phyloP scores from a whole-genome alignment of 2,797 vertebrate species.

The Euphonia xanthogaster region DNA sequence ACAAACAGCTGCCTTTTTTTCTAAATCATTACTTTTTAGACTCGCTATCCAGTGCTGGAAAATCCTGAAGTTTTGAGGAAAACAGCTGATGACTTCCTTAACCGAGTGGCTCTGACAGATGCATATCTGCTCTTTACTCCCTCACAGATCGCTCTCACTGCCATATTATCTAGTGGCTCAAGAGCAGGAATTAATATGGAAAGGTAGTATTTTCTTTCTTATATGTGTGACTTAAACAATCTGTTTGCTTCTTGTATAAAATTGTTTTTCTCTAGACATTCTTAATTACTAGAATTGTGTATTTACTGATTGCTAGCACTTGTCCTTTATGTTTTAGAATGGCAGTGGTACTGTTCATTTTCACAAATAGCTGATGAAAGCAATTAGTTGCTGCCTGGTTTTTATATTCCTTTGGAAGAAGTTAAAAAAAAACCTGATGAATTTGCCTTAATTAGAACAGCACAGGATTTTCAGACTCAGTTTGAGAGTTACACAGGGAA shows the following conservation, averaged over 20 bases:
- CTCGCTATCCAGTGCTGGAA: constrained; percentile 88
- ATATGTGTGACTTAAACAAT: not conserved
- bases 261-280: not conserved
- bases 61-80: constrained; percentile 94
- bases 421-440: rapidly evolving
- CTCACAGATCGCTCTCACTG: constrained; percentile 90
- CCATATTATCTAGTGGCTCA: constrained; percentile 88
- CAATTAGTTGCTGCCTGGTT: not conserved
- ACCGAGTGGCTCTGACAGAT: constrained; percentile 86
- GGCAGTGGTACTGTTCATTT: not conserved
- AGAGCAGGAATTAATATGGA: constrained; percentile 92
- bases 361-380: not conserved
- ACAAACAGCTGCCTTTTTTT: not conserved
- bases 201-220: constrained; percentile 76
- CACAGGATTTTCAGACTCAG: not conserved
- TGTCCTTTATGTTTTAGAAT: not conserved
- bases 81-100: constrained; percentile 92
- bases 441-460: not conserved
- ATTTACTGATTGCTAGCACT: not conserved
- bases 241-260: not conserved
- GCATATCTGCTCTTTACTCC: constrained; percentile 90
- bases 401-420: not conserved
- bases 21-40: constrained; percentile 76
- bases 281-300: not conserved
- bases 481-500: not conserved